These are phyloP conservation scores for Syngnathus rostellatus DNA, from an alignment of 2,797 vertebrate genomes.

Conservation along the genomic window DNA sequence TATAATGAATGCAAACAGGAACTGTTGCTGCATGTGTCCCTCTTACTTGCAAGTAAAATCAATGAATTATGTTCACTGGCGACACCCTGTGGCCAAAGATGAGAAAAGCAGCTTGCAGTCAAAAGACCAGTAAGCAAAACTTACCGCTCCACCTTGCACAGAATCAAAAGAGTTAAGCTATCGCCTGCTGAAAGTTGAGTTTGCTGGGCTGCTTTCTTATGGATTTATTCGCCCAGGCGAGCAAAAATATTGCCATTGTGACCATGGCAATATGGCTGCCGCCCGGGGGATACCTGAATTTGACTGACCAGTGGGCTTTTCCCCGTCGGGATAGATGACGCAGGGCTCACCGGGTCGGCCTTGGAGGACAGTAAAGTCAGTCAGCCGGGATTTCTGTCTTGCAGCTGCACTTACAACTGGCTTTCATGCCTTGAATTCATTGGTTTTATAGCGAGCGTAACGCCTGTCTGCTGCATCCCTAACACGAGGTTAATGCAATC, in stretches of 20 bases:
- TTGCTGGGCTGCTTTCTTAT: conserved; percentile 16
- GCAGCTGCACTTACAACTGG: conserved; percentile 1
- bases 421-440: conserved; percentile 5
- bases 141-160: conserved; percentile 44
- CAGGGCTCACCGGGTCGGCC: conserved; percentile 41
- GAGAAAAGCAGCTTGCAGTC: conserved; percentile 52
- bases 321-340: conserved; percentile 29
- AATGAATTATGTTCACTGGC: conserved; percentile 29
- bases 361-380: conserved; percentile 61
- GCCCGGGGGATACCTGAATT: conserved; percentile 32
- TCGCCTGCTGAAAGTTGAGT: conserved; percentile 31
- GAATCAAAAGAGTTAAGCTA: conserved; percentile 27
- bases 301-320: conserved; percentile 34
- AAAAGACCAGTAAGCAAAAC: conserved; percentile 36
- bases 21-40: not conserved
- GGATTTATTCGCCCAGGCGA: conserved; percentile 14
- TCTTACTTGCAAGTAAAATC: conserved; percentile 32
- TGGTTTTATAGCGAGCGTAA: not conserved
- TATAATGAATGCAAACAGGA: not conserved
- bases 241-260: conserved; percentile 29
- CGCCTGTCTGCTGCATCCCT: not conserved
- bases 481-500: not conserved
- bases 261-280: conserved; percentile 35
- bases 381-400: conserved; percentile 31
- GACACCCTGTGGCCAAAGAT: conserved; percentile 46